Percentiles rank a stretch among this genome's conserved stretches.
These are phyloP conservation scores for Drosophila differens DNA, from an alignment of 2,888 invertebrate genomes.

Conservation along the genomic window DNA sequence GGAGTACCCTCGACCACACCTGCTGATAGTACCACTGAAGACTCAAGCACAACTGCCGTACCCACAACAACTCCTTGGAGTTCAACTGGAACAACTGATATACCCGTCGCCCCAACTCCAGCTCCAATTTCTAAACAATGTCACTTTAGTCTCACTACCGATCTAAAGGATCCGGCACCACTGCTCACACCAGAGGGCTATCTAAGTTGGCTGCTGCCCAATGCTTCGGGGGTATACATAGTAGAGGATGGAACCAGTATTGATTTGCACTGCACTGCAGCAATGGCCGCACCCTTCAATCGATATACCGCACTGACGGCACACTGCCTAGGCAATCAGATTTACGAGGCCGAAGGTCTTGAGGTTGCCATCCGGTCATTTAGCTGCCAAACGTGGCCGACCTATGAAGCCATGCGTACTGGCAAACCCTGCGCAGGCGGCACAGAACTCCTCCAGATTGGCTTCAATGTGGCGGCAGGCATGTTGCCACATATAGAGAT, in stretches of 20 bases:
- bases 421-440: slow-evolving; percentile 76
- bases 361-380: slow-evolving; percentile 72
- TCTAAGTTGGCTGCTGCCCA: slow-evolving; percentile 73
- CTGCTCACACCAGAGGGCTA: slow-evolving; percentile 86
- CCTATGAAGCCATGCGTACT: slow-evolving; percentile 74
- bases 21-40: slow-evolving; percentile 9
- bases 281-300: slow-evolving; percentile 53
- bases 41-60: not conserved
- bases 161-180: slow-evolving; percentile 87
- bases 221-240: slow-evolving; percentile 65
- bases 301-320: slow-evolving; percentile 71
- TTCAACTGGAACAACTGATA: slow-evolving; percentile 21
- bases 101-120: slow-evolving; percentile 18
- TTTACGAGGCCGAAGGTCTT: slow-evolving; percentile 69
- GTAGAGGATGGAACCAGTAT: slow-evolving; percentile 69
- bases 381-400: slow-evolving; percentile 80
- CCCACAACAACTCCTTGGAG: slow-evolving; percentile 14
- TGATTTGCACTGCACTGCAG: slow-evolving; percentile 80
- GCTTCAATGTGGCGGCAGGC: slow-evolving; percentile 78
- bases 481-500: slow-evolving; percentile 83
- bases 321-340: slow-evolving; percentile 72
- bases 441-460: slow-evolving; percentile 83
- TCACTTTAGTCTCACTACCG: slow-evolving; percentile 68
- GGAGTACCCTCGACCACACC: not conserved
- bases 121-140: slow-evolving; percentile 48